phyloP scores from a whole-genome alignment of 2,113 vertebrate species.

The Sebastes schlegelii region DNA sequence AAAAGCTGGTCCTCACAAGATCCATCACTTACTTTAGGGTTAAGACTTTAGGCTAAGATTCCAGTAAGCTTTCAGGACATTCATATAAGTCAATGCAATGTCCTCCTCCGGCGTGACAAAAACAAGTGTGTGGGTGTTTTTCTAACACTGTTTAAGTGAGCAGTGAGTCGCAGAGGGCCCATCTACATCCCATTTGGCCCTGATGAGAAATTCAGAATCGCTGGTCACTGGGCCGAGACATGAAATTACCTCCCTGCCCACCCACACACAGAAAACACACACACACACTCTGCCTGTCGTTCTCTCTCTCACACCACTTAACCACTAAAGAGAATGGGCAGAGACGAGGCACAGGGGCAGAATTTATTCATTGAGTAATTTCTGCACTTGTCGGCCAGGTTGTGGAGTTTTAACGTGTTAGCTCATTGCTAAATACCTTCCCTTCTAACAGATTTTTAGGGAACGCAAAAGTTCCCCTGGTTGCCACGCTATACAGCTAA shows the following conservation, averaged over 20 bases:
- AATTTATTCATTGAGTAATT: slow-evolving; percentile 31
- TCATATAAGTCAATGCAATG: background rate
- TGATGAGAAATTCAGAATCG: slow-evolving; percentile 60
- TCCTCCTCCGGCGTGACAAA: background rate
- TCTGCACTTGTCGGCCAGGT: background rate
- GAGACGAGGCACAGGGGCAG: slow-evolving; percentile 1
- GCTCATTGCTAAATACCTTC: background rate
- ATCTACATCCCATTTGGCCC: slow-evolving; percentile 63
- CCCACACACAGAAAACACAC: slow-evolving; percentile 14
- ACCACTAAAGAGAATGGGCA: slow-evolving; percentile 24
- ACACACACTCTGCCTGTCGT: background rate
- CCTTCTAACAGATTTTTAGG: background rate
- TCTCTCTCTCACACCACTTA: slow-evolving; percentile 32
- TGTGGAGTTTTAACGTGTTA: background rate
- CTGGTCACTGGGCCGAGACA: slow-evolving; percentile 44
- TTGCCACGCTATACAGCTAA: background rate
- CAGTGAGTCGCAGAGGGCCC: slow-evolving; percentile 39
- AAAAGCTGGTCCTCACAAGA: background rate
- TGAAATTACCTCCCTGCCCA: slow-evolving; percentile 37
- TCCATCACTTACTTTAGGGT: background rate
- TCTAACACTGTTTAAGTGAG: slow-evolving; percentile 29
- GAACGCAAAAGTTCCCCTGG: background rate
- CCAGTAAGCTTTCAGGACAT: background rate
- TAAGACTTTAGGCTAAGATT: background rate
- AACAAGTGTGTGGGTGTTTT: slow-evolving; percentile 24